Evolutionary conservation across 2,888 invertebrate species (phyloP), one percentile per base, ranked within the genome.

Genomic region (Hirtodrosophila trivittata): DNA sequence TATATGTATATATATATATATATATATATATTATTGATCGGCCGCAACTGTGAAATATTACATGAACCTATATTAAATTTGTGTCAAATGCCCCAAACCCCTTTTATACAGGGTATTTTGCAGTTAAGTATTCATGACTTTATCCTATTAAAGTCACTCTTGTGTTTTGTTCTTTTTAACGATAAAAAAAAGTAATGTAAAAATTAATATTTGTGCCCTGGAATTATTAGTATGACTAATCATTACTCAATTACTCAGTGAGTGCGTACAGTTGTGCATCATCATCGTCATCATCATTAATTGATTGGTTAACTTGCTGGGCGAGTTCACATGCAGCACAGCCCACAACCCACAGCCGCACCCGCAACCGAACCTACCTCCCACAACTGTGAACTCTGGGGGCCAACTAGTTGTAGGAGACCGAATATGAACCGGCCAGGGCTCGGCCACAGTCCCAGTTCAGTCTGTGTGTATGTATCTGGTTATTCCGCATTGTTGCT

Each of bases 401-500:
- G 18, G 3, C 18, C 18, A 21, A 21, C 18, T 21, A 21, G 18
- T 21, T 21, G 18, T 21, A 21, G n/a, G n/a, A 21, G 18, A 21
- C 18, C 18, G n/a, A 8, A 9, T 28, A 9, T 28, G 7, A 28
- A 28, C 28, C n/a, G 7, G 28, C 28, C 28, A 28, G 28, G 28
- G 28, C 18, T 39, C 18, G 16, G 1, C 1, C 39, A 18, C 18
- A 28, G 39, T 7, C 39, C 52, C 39, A 39, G 32, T 39, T 55
- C 12, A 18, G 8, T 18, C 12, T 18, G 4, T 39, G 3, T 45
- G 45, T 68, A 41, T 69, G 63, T 63, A 63, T 70, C 57, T 47
- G 51, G 41, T 47, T 63, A 65, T 64, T 59, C 65, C 70, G 65
- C 64, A 65, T 60, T 64, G 64, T 56, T 71, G 70, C 75, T 70